Base-by-base conservation (phyloP, 2,888 invertebrate genomes). In the Agriopis marginaria region DNA sequence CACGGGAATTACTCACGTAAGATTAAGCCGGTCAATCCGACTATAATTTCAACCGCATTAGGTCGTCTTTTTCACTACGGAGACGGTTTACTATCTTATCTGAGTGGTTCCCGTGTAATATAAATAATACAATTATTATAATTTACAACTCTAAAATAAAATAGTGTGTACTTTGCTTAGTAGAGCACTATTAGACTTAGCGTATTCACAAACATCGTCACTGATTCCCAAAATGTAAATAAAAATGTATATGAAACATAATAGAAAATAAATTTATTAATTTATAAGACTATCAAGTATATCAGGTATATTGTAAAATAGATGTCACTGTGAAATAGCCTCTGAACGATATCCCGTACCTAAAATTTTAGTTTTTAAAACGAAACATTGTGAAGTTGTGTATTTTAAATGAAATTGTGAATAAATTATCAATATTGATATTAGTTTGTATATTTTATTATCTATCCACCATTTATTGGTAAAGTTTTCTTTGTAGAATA, bases 341-440 rank as follows among this genome's bases (percentile, higher is more conserved):
- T 89, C 82, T 89, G 50, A 86, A 89, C 86, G 86, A 89, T 92
- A 92, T 91, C 90, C 92, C 84, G 89, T 93, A 92, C 90, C 91
- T 92, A 92, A 92, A 89, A 83, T 91, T 93, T 93, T 92, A 93
- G 92, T 93, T 94, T 90, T 82, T 90, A 91, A 92, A 92, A 91
- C 89, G 86, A 88, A 90, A 90, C 89, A 90, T 92, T 93, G 93
- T 93, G 93, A 93, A 93, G 87, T 94, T 93, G 93, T 93, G 94
- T 94, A 94, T 93, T 93, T 94, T 94, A 93, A 93, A 93, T 93
- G 91, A 93, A 93, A 93, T 93, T 93, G 93, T 93, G 92, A 94
- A 93, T 94, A 94, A 94, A 93, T 92, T 93, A 93, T 94, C 93
- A 93, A 91, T 92, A 94, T 92, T 93, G 93, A 93, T 93, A 93